Base-by-base conservation (phyloP, 2,888 invertebrate genomes). In the Elysia crispata region DNA sequence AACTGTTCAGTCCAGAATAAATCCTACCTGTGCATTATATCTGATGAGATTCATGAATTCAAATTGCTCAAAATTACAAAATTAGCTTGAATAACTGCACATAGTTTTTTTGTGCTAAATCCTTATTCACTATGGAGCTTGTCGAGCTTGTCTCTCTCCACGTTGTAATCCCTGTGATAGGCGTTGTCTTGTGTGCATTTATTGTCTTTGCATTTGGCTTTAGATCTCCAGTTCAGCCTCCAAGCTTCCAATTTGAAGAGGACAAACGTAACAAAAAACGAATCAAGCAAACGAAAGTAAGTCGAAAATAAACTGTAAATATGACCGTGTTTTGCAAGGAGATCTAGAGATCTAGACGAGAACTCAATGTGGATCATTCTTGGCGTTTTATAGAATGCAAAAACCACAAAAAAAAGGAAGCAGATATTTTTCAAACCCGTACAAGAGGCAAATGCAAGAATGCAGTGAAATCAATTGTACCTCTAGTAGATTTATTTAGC, bases 121-220 rank as follows among this genome's bases (percentile, higher is more conserved):
- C 41, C 41, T 41, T 6, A 41, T 41, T 41, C 41, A 83, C 67
- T 23, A 91, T 91, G 91, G 91, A 90, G 81, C 79, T 90, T 31
- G 86, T 88, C 81, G 91, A 91, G 84, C 86, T 91, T 28, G 88
- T 89, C 81, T 92, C 92, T 86, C 92, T 93, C 80, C 93, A 94
- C 84, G 93, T 94, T 87, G 94, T 93, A 81, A 90, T 94, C 78
- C 94, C 94, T 81, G 94, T 94, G 76, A 93, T 93, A 70, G 92
- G 95, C 90, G 95, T 96, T 88, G 94, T 95, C 90, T 92, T 95
- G 87, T 95, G 95, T 91, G 95, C 95, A 86, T 93, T 95, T 86
- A 93, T 96, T 86, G 95, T 96, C 88, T 96, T 95, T 93, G 94
- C 94, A 85, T 96, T 95, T 92, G 96, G 96, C 84, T 95, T 96